Evolutionary conservation across 2,797 vertebrate species (phyloP), one percentile per base, ranked within the genome.

Genomic region (Anabas testudineus): DNA sequence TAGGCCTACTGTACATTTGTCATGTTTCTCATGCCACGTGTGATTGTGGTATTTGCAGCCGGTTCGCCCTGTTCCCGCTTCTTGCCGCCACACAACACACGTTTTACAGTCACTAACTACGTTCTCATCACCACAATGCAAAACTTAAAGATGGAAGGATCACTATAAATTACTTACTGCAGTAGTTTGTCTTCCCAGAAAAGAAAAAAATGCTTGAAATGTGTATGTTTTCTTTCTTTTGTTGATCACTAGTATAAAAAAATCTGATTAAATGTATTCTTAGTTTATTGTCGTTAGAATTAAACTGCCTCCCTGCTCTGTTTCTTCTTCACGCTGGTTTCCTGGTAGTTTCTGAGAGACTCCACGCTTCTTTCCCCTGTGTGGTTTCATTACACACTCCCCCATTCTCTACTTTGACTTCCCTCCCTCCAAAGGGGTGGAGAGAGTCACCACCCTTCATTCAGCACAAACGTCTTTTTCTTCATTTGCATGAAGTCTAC

Each of bases 151-250:
- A 4, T 5, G 18, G 4, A 14, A 12, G 67, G 58, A 41, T 10
- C n/a, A n/a, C n/a, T n/a, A n/a, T 6, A 0, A 6, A 45, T 7
- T 42, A 91, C 91, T 91, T 90, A 92, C 91, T 83, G 74, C 0
- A 74, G 52, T 57, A 54, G 32, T n/a, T 12, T 37, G 62, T 82
- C 73, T 84, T 83, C 48, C 74, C 45, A 61, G 30, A 22, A 36
- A 36, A 12, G 28, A 54, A 26, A 18, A 54, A 58, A 9, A 32
- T 3, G 10, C 12, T 28, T 36, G 9, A 15, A 42, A 46, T 28
- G 5, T 43, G 15, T 78, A 13, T 37, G 52, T 18, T 36, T n/a
- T 15, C 21, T 26, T 14, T 5, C 3, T 46, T 64, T 41, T 74
- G 19, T 13, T 68, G 16, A 10, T 60, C 24, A 59, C 3, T 62